Conservation (phyloP, 2,888 invertebrate genomes). For the Calliphora vomitoria region DNA sequence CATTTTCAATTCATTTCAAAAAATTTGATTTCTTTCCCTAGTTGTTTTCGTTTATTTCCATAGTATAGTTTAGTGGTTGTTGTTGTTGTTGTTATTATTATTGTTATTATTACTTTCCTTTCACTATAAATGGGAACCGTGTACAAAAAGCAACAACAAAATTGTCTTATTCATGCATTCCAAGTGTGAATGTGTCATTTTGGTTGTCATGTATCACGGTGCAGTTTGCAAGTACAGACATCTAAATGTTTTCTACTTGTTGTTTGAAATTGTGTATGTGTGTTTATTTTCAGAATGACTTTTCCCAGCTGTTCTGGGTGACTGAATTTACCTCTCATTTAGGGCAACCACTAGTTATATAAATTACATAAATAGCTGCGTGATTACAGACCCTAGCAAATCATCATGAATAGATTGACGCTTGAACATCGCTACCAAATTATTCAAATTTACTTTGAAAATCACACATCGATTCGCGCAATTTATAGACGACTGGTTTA, state of each 20-base stretch:
- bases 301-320: too few relatives aligned
- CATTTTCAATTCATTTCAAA: conserved; percentile 6
- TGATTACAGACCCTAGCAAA: too few relatives aligned
- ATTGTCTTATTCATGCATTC: conserved; percentile 27
- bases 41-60: conserved; percentile 9
- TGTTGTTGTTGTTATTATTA: conserved; percentile 29
- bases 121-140: conserved; percentile 13
- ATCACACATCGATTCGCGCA: too few relatives aligned
- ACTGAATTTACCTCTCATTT: too few relatives aligned
- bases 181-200: conserved; percentile 27
- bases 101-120: conserved; percentile 36
- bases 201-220: conserved; percentile 27
- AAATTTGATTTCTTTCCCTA: background rate
- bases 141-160: background rate
- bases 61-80: background rate
- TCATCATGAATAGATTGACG: too few relatives aligned
- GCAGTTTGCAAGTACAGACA: background rate
- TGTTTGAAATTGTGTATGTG: background rate
- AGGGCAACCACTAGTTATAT: too few relatives aligned
- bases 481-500: too few relatives aligned
- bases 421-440: too few relatives aligned
- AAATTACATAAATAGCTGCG: too few relatives aligned
- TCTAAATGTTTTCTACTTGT: background rate
- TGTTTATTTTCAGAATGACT: conserved; percentile 6
- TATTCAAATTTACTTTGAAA: too few relatives aligned